These are phyloP conservation scores for Anagyrus pseudococci DNA, from an alignment of 2,888 invertebrate genomes.

Conservation along the genomic window DNA sequence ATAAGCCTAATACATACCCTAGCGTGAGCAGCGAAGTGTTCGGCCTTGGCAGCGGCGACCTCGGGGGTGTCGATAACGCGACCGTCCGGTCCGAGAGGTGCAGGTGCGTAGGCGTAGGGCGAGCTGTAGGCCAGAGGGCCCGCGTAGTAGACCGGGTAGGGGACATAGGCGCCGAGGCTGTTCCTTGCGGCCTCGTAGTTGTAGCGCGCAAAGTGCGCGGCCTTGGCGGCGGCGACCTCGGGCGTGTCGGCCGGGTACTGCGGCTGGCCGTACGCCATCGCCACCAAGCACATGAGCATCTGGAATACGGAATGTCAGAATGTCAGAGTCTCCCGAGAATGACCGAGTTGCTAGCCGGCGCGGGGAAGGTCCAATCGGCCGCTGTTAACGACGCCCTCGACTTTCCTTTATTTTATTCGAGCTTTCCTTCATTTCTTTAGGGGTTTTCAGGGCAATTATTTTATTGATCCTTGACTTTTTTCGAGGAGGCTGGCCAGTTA, in stretches of 20 bases:
- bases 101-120: constrained; percentile 31
- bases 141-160: neutral
- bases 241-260: constrained; percentile 45
- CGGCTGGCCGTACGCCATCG: constrained; percentile 19
- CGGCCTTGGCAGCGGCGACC: constrained; percentile 54
- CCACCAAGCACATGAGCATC: constrained; percentile 25
- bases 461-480: too few species aligned
- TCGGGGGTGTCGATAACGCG: constrained; percentile 58
- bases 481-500: too few species aligned
- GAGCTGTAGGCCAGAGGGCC: constrained; percentile 1
- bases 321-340: too few species aligned
- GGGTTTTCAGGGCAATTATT: too few species aligned
- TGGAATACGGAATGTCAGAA: too few species aligned
- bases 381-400: too few species aligned
- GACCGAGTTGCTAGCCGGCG: too few species aligned
- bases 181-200: constrained; percentile 37
- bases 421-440: too few species aligned
- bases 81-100: constrained; percentile 55
- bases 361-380: too few species aligned
- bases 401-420: too few species aligned
- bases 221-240: constrained; percentile 51
- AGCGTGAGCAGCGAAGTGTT: constrained; percentile 54
- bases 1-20: constrained; percentile 34
- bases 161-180: constrained; percentile 23
- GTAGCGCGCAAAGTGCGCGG: constrained; percentile 44